A percentile compares a stretch with the other conserved stretches of the same genome.
Conservation (phyloP, 2,113 vertebrate genomes). For the Trichomycterus rosablanca region DNA sequence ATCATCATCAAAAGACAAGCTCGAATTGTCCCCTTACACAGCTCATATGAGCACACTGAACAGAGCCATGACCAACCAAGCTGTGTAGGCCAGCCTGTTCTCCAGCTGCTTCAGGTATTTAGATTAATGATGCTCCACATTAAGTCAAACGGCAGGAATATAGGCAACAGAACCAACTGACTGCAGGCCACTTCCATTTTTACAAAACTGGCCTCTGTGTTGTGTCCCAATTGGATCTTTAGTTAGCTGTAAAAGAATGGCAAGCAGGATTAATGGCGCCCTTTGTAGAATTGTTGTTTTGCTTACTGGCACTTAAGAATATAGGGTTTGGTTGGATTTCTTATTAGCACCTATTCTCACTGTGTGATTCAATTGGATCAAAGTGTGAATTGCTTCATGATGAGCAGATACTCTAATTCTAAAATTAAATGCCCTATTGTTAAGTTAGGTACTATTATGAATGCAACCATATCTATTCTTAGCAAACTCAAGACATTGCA, state of each 20-base stretch:
- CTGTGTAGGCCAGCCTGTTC: slow-evolving; percentile 17
- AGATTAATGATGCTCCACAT: slow-evolving; percentile 38
- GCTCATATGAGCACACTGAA: neutral
- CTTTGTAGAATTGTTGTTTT: slow-evolving; percentile 12
- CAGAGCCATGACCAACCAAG: slow-evolving; percentile 6
- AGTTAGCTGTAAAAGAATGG: slow-evolving; percentile 5
- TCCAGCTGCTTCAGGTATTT: slow-evolving; percentile 37
- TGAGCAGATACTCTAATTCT: no score
- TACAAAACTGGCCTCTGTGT: slow-evolving; percentile 33
- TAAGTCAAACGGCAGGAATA: slow-evolving; percentile 36
- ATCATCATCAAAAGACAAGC: neutral
- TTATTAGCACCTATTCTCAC: slow-evolving; percentile 24
- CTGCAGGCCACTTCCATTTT: slow-evolving; percentile 16
- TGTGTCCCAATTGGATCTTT: slow-evolving; percentile 26
- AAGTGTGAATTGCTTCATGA: no score
- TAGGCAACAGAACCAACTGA: neutral
- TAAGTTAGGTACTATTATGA: no score
- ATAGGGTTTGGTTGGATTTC: neutral
- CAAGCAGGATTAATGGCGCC: slow-evolving; percentile 12
- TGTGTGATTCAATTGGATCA: no score
- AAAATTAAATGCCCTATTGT: no score
- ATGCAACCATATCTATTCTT: no score
- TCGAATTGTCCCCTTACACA: slow-evolving; percentile 3
- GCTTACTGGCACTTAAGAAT: slow-evolving; percentile 1
- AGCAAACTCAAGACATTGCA: no score